These are phyloP conservation scores for Anas capensis DNA, from an alignment of 2,797 vertebrate species.

Conservation along the genomic window DNA sequence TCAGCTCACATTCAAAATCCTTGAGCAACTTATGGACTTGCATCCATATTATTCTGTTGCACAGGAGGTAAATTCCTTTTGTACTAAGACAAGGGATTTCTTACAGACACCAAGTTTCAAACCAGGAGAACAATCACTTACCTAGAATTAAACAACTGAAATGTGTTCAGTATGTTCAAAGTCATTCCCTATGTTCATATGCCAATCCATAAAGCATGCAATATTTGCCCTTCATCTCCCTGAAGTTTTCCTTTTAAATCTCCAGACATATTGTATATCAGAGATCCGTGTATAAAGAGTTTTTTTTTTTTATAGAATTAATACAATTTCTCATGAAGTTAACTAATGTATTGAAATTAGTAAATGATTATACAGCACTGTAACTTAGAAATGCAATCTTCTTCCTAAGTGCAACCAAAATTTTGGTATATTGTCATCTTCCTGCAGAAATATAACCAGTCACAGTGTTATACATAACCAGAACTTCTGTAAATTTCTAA, in stretches of 20 bases:
- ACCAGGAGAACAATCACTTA: background rate
- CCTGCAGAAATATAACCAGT: slow-evolving; percentile 18
- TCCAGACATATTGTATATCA: background rate
- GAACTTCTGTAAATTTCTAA: background rate
- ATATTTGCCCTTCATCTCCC: background rate
- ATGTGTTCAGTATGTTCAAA: background rate
- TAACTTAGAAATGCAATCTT: slow-evolving; percentile 3
- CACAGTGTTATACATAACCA: background rate
- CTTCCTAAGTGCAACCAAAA: background rate
- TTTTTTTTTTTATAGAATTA: background rate
- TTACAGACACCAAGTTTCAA: background rate
- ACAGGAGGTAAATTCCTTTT: slow-evolving; percentile 79
- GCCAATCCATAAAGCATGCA: background rate
- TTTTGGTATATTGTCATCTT: background rate
- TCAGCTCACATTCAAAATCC: slow-evolving; percentile 82
- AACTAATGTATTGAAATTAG: background rate
- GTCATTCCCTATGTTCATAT: background rate
- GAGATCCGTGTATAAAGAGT: background rate
- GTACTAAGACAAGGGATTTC: background rate
- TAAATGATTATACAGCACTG: background rate
- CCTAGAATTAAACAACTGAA: background rate
- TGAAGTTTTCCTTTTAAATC: background rate
- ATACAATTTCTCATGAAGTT: background rate
- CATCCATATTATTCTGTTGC: slow-evolving; percentile 82
- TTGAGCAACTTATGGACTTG: slow-evolving; percentile 79